Base-by-base conservation (phyloP, 2,797 vertebrate species). In the Etheostoma perlongum region DNA sequence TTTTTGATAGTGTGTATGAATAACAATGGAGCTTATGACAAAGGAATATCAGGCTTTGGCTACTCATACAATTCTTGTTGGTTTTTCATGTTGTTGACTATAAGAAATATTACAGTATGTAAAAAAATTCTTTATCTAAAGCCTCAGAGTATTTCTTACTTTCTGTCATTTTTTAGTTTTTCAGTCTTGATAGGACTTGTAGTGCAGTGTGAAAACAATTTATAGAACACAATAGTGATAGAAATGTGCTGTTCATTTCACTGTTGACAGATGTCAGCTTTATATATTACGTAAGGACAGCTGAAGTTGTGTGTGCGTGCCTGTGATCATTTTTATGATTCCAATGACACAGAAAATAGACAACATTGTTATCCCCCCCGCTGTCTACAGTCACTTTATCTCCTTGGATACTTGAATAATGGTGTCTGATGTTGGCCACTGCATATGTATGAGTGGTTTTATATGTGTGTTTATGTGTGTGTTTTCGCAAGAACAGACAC, bases 401-500 rank as follows among this genome's bases (percentile, higher is more conserved):
- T 69, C n/a, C 52, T 63, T 47, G 2, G 64, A 73, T 67, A 44
- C 53, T 63, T 74, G 21, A 75, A 44, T 53, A 66, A 83, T 83
- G 60, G 33, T 62, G 67, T 47, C 58, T 78, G 61, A 25, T 47
- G 23, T 36, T 73, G 78, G 81, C 74, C 51, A 18, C 54, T 71
- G 51, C 47, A 16, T 67, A 18, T 78, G 55, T 33, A 59, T 70
- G 30, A 75, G 83, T 40, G 53, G 57, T 58, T 85, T 77, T 68
- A 48, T 86, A 48, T 67, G 77, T 86, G 87, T 80, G 83, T 90
- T 80, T 85, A 72, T 89, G 59, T 76, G 74, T 60, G 81, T 88
- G 79, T 82, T 82, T 89, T 72, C 64, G 78, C 78, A 71, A 77
- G 78, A 82, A 67, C 75, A 81, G 74, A 89, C 81, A 85, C 76